Conservation (phyloP, 2,888 invertebrate species). For the Lasioglossum oenotherae region DNA sequence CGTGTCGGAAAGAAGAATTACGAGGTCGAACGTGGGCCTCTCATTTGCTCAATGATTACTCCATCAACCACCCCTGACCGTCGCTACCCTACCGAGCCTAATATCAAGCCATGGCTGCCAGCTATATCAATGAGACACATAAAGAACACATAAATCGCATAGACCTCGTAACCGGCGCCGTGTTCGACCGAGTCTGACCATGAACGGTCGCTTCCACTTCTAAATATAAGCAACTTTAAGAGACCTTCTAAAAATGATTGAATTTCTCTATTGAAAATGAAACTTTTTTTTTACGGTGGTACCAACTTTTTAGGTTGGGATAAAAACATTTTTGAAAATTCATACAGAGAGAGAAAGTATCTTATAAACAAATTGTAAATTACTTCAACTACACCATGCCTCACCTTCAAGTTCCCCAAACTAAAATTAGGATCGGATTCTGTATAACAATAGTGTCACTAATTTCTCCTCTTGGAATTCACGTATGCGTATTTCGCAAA, state of each 20-base stretch:
- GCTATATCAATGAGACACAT: neutral
- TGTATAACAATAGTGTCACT: neutral
- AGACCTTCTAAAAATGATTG: neutral
- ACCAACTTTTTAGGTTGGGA: neutral
- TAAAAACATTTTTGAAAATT: neutral
- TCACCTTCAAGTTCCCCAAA: neutral
- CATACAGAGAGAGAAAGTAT: neutral
- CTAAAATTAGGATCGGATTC: neutral
- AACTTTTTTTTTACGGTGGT: neutral
- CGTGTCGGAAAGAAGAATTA: neutral
- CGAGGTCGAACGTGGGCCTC: neutral
- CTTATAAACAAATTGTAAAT: neutral
- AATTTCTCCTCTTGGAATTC: neutral
- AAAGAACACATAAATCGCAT: neutral
- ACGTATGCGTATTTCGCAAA: neutral
- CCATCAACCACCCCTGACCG: neutral
- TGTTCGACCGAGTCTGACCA: neutral
- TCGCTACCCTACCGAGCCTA: neutral
- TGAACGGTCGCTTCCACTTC: neutral
- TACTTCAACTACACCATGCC: neutral
- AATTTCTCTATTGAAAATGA: neutral
- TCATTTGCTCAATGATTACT: constrained; percentile 9
- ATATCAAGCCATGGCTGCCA: neutral
- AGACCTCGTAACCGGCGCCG: neutral
- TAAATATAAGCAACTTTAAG: neutral